Evolutionary conservation across 2,888 invertebrate genomes (phyloP), one percentile per base, ranked within the genome.

Genomic region (Epistrophe eligans): DNA sequence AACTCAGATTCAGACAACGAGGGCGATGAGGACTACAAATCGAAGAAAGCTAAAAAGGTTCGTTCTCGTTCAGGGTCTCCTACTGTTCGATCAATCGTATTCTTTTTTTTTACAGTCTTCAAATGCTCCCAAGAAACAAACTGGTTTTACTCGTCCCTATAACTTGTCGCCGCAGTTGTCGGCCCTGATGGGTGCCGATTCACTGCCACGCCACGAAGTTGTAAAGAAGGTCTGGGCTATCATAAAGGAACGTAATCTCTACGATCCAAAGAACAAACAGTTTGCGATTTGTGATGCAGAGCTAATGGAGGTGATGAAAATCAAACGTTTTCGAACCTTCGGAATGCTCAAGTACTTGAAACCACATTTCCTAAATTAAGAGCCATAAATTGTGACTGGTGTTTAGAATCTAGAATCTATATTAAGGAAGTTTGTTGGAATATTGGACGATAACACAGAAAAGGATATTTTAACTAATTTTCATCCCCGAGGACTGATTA

Each of bases 261-360:
- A 96, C 90, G 99, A 99, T 92, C 98, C 98, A 11, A 98, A 97
- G 91, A 98, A 99, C 93, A 98, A 97, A 93, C 98, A 98, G 93
- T 99, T 95, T 91, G 98, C 98, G 89, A 97, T 98, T 90, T 98
- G 98, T 93, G 98, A 99, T 92, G 97, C 97, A 73, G 97, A 98
- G 72, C 94, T 99, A 52, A 94, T 96, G 92, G 97, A 97, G 93
- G 96, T 99, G 50, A 97, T 99, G 92, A 98, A 98, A 50, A 96
- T 96, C 2, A 98, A 98, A 92, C 95, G 98, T 45, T 98, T 99
- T 95, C 96, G 97, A 90, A 97, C 97, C 76, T 99, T 99, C 91
- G 98, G 98, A 88, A 99, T 99, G 99, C 97, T 99, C 96, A 99
- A 99, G 93, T 97, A 97, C 93, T 94, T 99, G 90, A 98, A 98